Base-by-base conservation (phyloP, 2,888 invertebrate genomes). In the Auanema freiburgensis region DNA sequence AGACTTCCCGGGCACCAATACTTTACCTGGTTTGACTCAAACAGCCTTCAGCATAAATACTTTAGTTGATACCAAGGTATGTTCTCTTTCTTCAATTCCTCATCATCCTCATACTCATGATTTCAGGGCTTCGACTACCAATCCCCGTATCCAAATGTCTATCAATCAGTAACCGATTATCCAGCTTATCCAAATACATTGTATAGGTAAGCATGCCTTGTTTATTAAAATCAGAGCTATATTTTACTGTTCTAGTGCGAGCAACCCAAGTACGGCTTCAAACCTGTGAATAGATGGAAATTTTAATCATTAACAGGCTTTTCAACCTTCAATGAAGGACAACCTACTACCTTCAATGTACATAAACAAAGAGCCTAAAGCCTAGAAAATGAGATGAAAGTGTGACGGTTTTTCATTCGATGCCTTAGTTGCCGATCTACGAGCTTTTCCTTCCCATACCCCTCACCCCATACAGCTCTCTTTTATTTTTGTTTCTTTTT, bases 221-320 rank as follows among this genome's bases (percentile, higher is more conserved):
- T n/a, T n/a, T n/a, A 51, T 25, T 44, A n/a, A 33, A 14, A 46
- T 16, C 1, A 14, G 21, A 52, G 18, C n/a, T 41, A n/a, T 49
- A 10, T 52, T 18, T 14, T 52, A 12, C 16, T 16, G 43, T 12
- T 21, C 18, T 25, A 78, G 79, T 69, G 71, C 75, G 12, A 69
- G 66, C 46, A 76, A 76, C 59, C 76, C 77, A 40, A 74, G 75
- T 57, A 74, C 77, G 18, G 76, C 74, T 16, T 74, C 76, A 10
- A 79, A 79, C 57, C 71, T 78, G 25, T 78, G 58, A 77, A 43
- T 23, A 12, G n/a, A n/a, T n/a, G n/a, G n/a, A n/a, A n/a, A n/a
- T n/a, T n/a, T n/a, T n/a, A n/a, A n/a, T n/a, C n/a, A n/a, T n/a
- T n/a, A n/a, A n/a, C n/a, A n/a, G n/a, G n/a, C n/a, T n/a, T n/a